Evolutionary conservation across 2,888 invertebrate species (phyloP), one percentile per base, ranked within the genome.

Genomic region (Bellardia pandia): DNA sequence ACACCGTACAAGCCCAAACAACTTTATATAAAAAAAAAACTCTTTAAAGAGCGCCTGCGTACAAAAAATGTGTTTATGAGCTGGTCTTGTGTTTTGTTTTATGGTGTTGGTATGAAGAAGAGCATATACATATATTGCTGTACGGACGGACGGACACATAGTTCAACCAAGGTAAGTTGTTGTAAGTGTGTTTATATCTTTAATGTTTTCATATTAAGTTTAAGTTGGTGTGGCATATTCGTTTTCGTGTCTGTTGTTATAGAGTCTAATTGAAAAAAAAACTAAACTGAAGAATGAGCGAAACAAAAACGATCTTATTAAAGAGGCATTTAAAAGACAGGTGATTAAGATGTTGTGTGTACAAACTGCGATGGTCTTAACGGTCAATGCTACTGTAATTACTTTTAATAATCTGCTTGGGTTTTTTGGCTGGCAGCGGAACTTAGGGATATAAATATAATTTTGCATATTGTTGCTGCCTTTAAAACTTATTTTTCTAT

Each of bases 361-460:
- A 6, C 2, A 58, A 23, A 23, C 5, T 23, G 33, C 66, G 77
- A 14, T 62, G 45, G 56, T 76, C 74, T 79, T 76, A 75, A 83
- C 80, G 83, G 82, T 84, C 83, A 86, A 83, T 86, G 83, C 83
- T 83, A 79, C 53, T 53, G 53, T 84, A 42, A 77, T 66, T 68
- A 53, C 69, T 33, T 51, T 11, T 64, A 51, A 53, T 40, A 66
- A 64, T 14, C 14, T 8, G 51, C 3, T 42, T 40, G 9, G 40
- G 42, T 81, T 51, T 51, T 81, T 51, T 51, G 60, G 60, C 14
- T 62, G 78, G 78, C 23, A 58, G 53, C 6, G 23, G 53, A 72
- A 71, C 9, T 69, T n/a, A 42, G 14, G 51, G n/a, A 45, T 37
- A 37, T 37, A 37, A 37, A 37, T 37, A 37, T 37, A 37, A 37